These are phyloP conservation scores for Malaclemys terrapin DNA, from an alignment of 2,113 vertebrate genomes.

Conservation along the genomic window DNA sequence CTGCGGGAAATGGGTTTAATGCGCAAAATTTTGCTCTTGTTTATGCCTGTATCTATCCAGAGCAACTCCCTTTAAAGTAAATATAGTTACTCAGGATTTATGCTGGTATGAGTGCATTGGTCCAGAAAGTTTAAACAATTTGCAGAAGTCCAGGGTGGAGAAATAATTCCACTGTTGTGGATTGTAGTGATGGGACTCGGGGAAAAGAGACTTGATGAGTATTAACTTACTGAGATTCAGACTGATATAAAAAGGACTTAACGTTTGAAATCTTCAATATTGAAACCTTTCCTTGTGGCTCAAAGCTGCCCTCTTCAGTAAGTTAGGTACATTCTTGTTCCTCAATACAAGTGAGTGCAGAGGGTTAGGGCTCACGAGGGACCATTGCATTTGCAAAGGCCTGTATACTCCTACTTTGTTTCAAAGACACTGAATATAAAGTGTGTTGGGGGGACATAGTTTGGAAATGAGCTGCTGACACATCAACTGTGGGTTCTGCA, in stretches of 20 bases:
- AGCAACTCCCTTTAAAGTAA: not conserved
- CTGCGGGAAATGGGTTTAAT: accelerated
- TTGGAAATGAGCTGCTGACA: not conserved
- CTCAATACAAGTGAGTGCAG: accelerated
- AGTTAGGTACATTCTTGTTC: accelerated
- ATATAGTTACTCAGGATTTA: not conserved
- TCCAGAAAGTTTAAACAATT: accelerated
- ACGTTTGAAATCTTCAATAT: accelerated
- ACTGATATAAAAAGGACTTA: not conserved
- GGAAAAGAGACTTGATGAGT: not conserved
- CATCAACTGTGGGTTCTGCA: not conserved
- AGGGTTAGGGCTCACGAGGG: not conserved
- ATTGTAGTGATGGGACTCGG: not conserved
- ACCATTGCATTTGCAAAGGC: accelerated
- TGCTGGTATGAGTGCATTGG: accelerated
- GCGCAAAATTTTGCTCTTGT: accelerated
- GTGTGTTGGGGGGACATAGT: not conserved
- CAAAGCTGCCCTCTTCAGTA: constrained; percentile 77
- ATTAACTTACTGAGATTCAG: not conserved
- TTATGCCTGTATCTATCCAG: not conserved
- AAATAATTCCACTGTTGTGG: not conserved
- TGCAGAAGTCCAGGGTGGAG: accelerated
- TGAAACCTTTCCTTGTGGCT: not conserved
- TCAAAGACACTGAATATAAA: not conserved
- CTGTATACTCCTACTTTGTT: not conserved